phyloP scores from a whole-genome alignment of 2,888 invertebrate species.

The Tiphia femorata region DNA sequence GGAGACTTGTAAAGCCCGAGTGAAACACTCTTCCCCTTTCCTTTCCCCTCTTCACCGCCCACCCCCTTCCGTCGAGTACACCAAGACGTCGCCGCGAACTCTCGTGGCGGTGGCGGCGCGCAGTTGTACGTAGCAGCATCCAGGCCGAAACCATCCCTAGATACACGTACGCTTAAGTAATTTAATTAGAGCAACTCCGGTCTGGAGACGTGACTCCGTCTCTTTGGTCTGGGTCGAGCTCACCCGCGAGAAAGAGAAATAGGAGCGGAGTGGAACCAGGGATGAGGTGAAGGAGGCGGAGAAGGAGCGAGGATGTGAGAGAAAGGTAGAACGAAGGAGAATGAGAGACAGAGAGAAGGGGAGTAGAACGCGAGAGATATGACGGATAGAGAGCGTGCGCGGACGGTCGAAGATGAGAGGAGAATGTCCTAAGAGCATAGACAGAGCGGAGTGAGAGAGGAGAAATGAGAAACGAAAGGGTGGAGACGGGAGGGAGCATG shows the following conservation, averaged over 20 bases:
- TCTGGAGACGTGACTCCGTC: constrained; percentile 67
- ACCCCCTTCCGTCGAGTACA: no score
- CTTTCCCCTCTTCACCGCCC: no score
- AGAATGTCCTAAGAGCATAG: constrained; percentile 34
- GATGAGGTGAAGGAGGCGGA: constrained; percentile 20
- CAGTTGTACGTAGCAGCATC: constrained; percentile 52
- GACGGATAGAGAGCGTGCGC: constrained; percentile 42
- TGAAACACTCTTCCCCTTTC: constrained; percentile 43
- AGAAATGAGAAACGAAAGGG: no score
- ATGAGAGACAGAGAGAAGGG: constrained; percentile 5
- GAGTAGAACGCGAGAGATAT: constrained; percentile 32
- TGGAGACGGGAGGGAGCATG: constrained; percentile 6
- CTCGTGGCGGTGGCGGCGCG: constrained; percentile 47
- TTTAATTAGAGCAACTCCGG: constrained; percentile 69
- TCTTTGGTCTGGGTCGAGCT: constrained; percentile 52
- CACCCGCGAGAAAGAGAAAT: constrained; percentile 14
- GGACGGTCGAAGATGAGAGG: constrained; percentile 41
- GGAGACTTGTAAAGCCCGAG: constrained; percentile 41
- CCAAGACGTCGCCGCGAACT: constrained; percentile 54
- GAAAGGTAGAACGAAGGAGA: background rate
- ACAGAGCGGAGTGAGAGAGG: constrained; percentile 27
- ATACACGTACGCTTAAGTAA: constrained; percentile 69
- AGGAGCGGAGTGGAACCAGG: no score
- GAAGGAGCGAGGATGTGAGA: background rate
- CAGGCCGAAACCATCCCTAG: constrained; percentile 56